Evolutionary conservation across 2,113 vertebrate species (phyloP).

Genomic region (Bungarus multicinctus): DNA sequence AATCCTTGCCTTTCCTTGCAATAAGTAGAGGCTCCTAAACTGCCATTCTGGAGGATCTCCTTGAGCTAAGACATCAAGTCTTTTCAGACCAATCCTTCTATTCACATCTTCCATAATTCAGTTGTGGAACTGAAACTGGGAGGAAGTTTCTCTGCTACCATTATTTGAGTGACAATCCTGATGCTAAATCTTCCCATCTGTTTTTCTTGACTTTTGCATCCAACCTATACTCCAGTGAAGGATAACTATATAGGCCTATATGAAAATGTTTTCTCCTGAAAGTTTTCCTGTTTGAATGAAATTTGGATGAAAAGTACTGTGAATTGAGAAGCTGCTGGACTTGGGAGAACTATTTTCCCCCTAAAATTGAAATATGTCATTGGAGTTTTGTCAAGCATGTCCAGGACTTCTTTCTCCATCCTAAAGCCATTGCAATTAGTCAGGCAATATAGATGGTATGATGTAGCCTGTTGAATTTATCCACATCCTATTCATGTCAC

Average conservation of each 20-base stretch:
- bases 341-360: background rate
- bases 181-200: background rate
- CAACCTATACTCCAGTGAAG: background rate
- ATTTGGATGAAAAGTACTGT: background rate
- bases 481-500: background rate
- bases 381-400: background rate
- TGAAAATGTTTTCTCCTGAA: background rate
- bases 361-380: background rate
- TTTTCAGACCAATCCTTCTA: background rate
- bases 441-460: background rate
- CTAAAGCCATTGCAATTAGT: background rate
- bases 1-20: background rate
- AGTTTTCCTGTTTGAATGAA: background rate
- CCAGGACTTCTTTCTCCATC: background rate
- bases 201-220: background rate
- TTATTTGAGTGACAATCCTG: background rate
- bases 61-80: background rate
- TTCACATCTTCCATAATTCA: background rate
- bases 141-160: background rate
- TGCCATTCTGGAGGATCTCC: background rate
- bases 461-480: background rate
- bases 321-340: background rate
- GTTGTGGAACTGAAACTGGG: background rate
- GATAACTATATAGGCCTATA: background rate
- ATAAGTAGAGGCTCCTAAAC: background rate